Evolutionary conservation across 2,113 vertebrate species (phyloP).

Genomic region (Ochotona princeps): DNA sequence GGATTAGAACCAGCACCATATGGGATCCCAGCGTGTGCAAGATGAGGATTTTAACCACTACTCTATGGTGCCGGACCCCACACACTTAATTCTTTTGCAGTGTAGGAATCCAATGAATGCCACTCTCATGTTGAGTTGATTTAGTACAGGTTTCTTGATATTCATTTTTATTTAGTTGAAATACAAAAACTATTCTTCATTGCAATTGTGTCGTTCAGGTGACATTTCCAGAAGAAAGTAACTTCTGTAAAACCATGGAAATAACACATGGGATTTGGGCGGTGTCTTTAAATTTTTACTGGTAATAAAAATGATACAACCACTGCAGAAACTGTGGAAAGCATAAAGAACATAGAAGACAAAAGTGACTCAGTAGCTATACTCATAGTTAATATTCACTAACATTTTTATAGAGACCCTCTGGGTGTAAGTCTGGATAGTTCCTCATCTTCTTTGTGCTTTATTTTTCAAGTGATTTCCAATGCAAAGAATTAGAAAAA

Average conservation of each 20-base stretch:
- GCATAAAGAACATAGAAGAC: slow-evolving; percentile 28
- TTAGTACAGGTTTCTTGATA: not conserved
- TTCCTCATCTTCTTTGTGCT: not conserved
- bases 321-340: slow-evolving; percentile 17
- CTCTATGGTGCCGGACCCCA: not conserved
- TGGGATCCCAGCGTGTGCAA: too few species aligned
- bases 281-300: not conserved
- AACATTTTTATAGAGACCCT: not conserved
- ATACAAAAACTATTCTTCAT: not conserved
- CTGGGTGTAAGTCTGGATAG: not conserved
- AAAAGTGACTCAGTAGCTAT: slow-evolving; percentile 1
- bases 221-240: not conserved
- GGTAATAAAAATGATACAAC: slow-evolving; percentile 35
- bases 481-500: not conserved
- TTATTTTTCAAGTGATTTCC: slow-evolving; percentile 31
- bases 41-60: too few species aligned
- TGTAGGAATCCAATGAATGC: fast-evolving
- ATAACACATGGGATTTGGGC: not conserved
- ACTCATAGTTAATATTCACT: not conserved
- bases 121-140: not conserved
- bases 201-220: not conserved
- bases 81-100: not conserved
- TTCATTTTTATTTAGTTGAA: not conserved
- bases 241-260: not conserved
- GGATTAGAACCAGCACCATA: too few species aligned